Conservation (phyloP, 2,797 vertebrate species). For the Poeciliopsis infans region DNA sequence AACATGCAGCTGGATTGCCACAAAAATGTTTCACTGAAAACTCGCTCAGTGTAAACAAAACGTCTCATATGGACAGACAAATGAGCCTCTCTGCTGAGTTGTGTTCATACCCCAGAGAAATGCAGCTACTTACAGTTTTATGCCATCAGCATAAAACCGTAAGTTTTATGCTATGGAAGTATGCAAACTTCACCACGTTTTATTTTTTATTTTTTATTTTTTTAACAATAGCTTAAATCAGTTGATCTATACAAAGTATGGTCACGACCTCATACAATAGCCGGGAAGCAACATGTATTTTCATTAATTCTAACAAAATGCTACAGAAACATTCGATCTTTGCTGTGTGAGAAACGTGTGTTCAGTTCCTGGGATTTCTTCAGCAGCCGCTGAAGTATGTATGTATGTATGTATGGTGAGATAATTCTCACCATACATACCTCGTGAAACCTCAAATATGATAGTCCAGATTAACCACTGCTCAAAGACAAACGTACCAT, state of each 20-base stretch:
- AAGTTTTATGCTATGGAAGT: too few relatives aligned
- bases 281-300: background rate
- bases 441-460: background rate
- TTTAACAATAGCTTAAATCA: background rate
- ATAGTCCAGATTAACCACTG: background rate
- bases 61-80: background rate
- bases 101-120: background rate
- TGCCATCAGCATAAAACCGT: background rate
- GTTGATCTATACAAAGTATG: conserved; percentile 5
- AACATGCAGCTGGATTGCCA: too few relatives aligned
- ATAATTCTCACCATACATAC: too few relatives aligned
- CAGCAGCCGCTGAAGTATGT: conserved; percentile 88
- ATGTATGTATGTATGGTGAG: background rate
- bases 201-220: background rate
- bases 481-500: background rate
- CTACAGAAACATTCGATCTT: conserved; percentile 93
- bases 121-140: background rate
- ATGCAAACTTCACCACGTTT: background rate
- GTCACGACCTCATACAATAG: background rate
- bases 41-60: too few relatives aligned
- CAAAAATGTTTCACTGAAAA: too few relatives aligned
- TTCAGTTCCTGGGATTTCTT: conserved; percentile 96
- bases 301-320: background rate
- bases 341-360: conserved; percentile 94
- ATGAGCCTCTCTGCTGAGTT: background rate